Percentiles rank a stretch among this genome's conserved stretches.
These are phyloP conservation scores for Gymnothorax javanicus DNA, from an alignment of 2,797 vertebrate species.

Conservation along the genomic window DNA sequence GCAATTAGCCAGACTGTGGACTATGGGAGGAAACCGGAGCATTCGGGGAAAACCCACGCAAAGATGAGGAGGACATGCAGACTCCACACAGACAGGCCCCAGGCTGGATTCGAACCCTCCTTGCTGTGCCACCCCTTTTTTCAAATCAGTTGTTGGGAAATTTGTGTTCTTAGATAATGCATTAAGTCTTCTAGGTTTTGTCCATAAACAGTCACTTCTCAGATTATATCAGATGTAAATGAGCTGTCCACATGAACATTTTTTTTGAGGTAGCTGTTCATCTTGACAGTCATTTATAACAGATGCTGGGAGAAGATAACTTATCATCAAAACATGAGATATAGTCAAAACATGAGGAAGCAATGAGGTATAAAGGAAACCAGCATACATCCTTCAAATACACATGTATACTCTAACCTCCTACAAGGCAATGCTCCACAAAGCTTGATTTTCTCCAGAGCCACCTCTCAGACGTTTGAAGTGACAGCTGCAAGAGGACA, in stretches of 20 bases:
- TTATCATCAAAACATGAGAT: neutral
- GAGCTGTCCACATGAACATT: no score
- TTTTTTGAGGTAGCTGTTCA: neutral
- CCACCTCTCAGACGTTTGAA: neutral
- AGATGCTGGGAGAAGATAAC: neutral
- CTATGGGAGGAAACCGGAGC: no score
- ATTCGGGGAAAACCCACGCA: no score
- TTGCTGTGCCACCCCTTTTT: no score
- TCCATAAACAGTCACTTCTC: no score
- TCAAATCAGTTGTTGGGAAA: neutral
- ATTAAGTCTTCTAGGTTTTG: neutral
- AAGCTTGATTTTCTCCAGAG: neutral
- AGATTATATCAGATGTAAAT: no score
- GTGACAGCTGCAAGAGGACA: neutral
- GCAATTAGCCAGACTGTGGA: no score
- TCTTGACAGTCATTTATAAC: neutral
- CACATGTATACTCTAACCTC: neutral
- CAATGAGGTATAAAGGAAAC: neutral
- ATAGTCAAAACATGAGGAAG: neutral
- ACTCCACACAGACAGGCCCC: no score
- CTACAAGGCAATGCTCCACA: neutral
- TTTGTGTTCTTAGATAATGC: neutral
- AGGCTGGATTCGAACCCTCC: no score
- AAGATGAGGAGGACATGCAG: no score
- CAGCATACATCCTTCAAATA: neutral